Conservation (phyloP, 2,113 vertebrate genomes). For the Naja naja region DNA sequence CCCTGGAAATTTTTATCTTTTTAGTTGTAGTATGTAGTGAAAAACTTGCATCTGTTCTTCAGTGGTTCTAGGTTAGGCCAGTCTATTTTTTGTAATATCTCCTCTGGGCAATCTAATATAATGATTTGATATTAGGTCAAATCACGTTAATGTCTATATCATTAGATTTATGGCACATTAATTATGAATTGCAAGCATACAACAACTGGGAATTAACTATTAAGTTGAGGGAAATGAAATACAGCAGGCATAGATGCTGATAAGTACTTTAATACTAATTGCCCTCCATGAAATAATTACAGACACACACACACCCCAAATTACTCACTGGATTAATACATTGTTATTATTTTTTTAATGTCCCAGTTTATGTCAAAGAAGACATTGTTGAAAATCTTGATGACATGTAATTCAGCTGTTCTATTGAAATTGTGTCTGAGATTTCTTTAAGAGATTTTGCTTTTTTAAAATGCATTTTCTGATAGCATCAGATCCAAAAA, state of each 20-base stretch:
- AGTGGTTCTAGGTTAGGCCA: background rate
- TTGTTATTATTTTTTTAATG: background rate
- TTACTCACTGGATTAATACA: background rate
- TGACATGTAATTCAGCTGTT: background rate
- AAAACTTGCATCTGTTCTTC: background rate
- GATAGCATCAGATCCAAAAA: background rate
- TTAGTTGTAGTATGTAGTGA: background rate
- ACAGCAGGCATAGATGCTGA: background rate
- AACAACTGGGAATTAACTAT: background rate
- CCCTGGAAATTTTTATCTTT: background rate
- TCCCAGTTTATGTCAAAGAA: background rate
- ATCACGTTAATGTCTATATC: background rate
- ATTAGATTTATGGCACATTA: background rate
- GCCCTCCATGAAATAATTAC: background rate
- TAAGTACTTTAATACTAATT: background rate
- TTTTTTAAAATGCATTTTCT: background rate
- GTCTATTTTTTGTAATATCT: background rate
- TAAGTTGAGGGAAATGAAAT: background rate
- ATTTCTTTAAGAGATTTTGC: background rate
- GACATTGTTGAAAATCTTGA: background rate
- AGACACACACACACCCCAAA: background rate
- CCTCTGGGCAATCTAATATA: background rate
- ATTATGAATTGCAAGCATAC: background rate
- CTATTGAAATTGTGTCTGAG: background rate
- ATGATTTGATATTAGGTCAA: background rate